Conservation (phyloP, 2,113 vertebrate species). For the sheep (Ovis aries) region DNA sequence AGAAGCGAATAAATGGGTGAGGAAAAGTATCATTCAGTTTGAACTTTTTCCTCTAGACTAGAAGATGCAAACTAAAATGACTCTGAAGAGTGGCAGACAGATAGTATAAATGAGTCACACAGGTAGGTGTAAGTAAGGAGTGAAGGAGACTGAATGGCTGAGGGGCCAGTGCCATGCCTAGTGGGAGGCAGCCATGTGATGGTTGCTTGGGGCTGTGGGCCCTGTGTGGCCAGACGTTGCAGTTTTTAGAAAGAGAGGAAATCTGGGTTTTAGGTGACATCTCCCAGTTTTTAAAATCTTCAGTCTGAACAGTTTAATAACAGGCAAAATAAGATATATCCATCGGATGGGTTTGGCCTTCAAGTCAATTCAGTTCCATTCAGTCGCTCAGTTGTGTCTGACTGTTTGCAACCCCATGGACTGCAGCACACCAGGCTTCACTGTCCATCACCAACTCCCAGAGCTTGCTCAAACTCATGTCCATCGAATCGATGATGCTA, state of each 20-base stretch:
- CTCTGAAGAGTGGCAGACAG: not conserved
- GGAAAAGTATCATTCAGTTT: not conserved
- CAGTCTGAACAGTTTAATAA: not conserved
- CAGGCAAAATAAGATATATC: not conserved
- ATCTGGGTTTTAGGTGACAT: not conserved
- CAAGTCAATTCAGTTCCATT: not conserved
- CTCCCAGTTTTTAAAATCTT: not conserved
- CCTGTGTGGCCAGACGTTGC: not conserved
- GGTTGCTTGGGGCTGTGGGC: not conserved
- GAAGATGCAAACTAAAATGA: not conserved
- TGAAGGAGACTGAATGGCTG: not conserved
- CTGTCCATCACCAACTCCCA: not conserved
- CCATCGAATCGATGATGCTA: accelerated
- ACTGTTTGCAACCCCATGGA: not conserved
- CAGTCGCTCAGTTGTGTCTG: not conserved
- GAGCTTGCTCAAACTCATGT: not conserved
- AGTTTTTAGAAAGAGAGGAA: not conserved
- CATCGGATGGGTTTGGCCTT: not conserved
- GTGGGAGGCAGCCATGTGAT: not conserved
- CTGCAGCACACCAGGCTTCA: not conserved
- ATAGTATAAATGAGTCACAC: not conserved
- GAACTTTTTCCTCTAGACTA: not conserved
- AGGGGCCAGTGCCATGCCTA: not conserved
- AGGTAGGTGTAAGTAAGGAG: not conserved
- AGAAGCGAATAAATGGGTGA: not conserved